These are phyloP conservation scores for Nixonia krombeini DNA, from an alignment of 1,140 invertebrate genomes.

Conservation along the genomic window DNA sequence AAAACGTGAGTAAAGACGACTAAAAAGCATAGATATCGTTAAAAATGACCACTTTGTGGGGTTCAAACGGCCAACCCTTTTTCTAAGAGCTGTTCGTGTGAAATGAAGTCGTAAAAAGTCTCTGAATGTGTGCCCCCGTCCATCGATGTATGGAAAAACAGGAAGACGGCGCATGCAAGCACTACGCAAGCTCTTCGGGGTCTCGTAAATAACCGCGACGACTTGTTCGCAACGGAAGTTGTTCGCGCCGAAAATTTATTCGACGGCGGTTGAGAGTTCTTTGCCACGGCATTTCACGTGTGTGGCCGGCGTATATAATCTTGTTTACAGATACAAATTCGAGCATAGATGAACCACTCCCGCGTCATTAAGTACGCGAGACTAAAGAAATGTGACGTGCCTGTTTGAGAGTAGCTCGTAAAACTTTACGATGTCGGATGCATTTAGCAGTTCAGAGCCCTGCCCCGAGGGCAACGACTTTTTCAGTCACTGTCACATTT, in stretches of 20 bases:
- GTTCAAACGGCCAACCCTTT: too few species aligned
- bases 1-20: too few species aligned
- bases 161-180: constrained; percentile 28
- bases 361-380: constrained; percentile 45
- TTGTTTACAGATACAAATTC: constrained; percentile 40
- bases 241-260: constrained; percentile 46
- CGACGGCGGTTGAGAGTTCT: constrained; percentile 39
- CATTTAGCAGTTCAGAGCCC: constrained; percentile 26
- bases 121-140: too few species aligned
- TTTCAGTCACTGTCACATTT: not conserved
- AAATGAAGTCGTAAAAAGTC: too few species aligned
- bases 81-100: too few species aligned
- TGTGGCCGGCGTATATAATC: constrained; percentile 37
- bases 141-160: constrained; percentile 12
- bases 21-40: too few species aligned
- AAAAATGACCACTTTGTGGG: too few species aligned
- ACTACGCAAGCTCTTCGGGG: constrained; percentile 25
- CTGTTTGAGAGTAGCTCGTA: constrained; percentile 36
- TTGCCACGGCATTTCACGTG: constrained; percentile 46
- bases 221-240: constrained; percentile 37
- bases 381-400: constrained; percentile 43
- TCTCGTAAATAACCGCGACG: constrained; percentile 37
- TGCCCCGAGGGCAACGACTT: constrained; percentile 20
- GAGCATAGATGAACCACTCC: constrained; percentile 36
- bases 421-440: constrained; percentile 41